Evolutionary conservation across 2,113 vertebrate genomes (phyloP), one percentile per base, ranked within the genome.

Genomic region (Phycodurus eques): DNA sequence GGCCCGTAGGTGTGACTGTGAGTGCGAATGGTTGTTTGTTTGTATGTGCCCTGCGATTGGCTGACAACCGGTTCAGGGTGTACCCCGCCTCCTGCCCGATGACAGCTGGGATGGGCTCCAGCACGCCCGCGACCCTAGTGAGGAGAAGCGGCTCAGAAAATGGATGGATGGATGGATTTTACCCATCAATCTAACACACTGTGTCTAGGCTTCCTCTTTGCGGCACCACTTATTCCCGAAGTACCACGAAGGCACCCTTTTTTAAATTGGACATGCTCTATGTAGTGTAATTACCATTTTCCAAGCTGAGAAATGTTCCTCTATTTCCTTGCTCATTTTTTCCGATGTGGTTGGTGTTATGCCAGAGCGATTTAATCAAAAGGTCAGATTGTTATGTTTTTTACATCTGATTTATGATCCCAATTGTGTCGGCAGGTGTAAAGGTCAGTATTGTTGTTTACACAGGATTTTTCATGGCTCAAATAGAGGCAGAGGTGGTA

Each of bases 271-370:
- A 56, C 10, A 22, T n/a, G 53, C 53, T 22, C 53, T 9, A 11
- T 3, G 53, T 11, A 22, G 20, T 56, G 53, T 22, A 22, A 11
- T 56, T 11, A n/a, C 17, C 49, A 51, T 51, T 51, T 51, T 19
- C 49, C 49, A 19, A 31, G 57, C 22, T 33, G 27, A 33, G 31
- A 13, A 83, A 44, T 67, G 63, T 69, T 42, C 17, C 8, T 42
- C 46, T 63, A 9, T 11, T 17, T 20, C 11, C n/a, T 57, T 57
- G 15, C 49, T 5, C 49, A 51, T 51, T 51, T 19, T 51, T 19
- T 19, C 49, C 17, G 17, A 19, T 51, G 49, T 2, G 49, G 5
- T 51, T 20, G 49, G 5, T 35, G 14, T 61, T 17, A 31, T 35
- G 27, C 27, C 59, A 33, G n/a, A 39, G 33, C 13, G 14, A 19